phyloP scores from a whole-genome alignment of 2,113 vertebrate genomes.

The Tupaia tana region DNA sequence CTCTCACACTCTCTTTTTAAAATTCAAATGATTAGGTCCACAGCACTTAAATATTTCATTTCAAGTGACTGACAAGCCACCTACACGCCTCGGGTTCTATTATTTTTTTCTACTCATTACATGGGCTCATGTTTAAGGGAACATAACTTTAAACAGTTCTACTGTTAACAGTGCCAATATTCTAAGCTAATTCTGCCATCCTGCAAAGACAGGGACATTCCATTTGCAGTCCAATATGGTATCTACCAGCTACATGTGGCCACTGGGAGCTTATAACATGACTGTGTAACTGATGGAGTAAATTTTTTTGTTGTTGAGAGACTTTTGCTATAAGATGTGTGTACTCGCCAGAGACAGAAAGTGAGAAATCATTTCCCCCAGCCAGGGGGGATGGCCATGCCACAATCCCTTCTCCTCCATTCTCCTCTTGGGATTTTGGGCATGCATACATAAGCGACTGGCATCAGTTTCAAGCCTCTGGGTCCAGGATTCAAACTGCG shows the following conservation, averaged over 20 bases:
- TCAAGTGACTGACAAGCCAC: conserved; percentile 17
- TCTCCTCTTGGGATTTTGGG: no score
- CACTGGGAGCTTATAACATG: not conserved
- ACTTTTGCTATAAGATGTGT: no score
- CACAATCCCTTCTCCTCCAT: no score
- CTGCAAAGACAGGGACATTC: not conserved
- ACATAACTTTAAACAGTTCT: not conserved
- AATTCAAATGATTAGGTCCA: not conserved
- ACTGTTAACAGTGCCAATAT: not conserved
- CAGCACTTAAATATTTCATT: not conserved
- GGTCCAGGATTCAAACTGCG: no score
- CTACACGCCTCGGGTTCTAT: not conserved
- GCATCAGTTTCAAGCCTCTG: no score
- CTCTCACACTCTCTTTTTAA: not conserved
- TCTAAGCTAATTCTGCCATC: not conserved
- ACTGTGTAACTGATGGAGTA: not conserved
- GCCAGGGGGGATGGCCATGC: no score
- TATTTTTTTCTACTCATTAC: conserved; percentile 39
- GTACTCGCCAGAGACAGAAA: no score
- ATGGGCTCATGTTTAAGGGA: conserved; percentile 20
- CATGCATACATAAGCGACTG: no score
- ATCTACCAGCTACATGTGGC: not conserved
- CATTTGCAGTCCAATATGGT: not conserved
- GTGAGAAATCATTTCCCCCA: no score
- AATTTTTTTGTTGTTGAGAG: not conserved